Conservation (phyloP, 2,888 invertebrate genomes). For the Macrophya annulata region DNA sequence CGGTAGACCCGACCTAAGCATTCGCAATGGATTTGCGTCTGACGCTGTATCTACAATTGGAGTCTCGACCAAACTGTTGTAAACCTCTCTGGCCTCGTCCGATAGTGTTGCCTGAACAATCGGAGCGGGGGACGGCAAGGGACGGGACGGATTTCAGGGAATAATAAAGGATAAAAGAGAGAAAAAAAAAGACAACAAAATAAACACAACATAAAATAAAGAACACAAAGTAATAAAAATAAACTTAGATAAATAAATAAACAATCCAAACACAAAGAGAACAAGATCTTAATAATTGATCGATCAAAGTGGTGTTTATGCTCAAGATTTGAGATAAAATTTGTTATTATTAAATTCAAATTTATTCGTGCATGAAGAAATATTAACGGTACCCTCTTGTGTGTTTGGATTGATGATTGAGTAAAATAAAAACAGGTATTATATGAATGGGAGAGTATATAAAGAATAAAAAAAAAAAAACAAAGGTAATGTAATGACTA, state of each 20-base stretch:
- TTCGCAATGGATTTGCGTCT: constrained; percentile 84
- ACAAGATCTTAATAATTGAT: neutral
- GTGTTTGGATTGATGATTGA: constrained; percentile 17
- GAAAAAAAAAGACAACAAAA: constrained; percentile 67
- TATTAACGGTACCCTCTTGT: neutral
- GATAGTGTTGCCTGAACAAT: constrained; percentile 89
- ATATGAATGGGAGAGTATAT: constrained; percentile 4
- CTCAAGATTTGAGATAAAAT: neutral
- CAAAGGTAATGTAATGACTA: constrained; percentile 47
- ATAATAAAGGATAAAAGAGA: constrained; percentile 66
- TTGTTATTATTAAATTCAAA: constrained; percentile 14
- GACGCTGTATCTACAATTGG: constrained; percentile 75
- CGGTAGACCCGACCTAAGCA: constrained; percentile 84
- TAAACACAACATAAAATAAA: constrained; percentile 58
- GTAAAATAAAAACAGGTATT: constrained; percentile 21
- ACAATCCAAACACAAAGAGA: constrained; percentile 55
- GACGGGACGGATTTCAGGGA: constrained; percentile 54
- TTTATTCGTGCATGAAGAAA: neutral
- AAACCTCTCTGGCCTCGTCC: constrained; percentile 95
- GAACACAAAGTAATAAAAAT: constrained; percentile 12
- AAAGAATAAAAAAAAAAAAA: constrained; percentile 1
- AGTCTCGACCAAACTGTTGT: constrained; percentile 93
- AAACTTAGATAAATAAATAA: constrained; percentile 61
- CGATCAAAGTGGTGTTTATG: neutral
- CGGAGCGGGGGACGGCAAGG: constrained; percentile 65